Evolutionary conservation across 1,140 invertebrate species (phyloP).

Genomic region (Drosophila mauritiana): DNA sequence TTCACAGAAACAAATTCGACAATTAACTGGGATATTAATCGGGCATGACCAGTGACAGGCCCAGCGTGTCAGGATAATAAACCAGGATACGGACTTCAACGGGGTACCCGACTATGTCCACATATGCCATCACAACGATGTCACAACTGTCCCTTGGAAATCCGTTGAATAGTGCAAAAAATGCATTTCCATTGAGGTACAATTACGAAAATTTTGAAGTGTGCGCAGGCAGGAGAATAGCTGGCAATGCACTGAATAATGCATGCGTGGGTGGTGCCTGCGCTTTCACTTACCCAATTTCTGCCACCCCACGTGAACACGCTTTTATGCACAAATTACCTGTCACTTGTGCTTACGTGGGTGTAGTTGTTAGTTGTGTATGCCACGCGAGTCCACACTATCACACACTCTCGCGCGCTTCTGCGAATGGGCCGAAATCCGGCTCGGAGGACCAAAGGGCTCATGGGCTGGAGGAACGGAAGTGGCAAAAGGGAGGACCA

Average conservation of each 20-base stretch:
- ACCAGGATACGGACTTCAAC: conserved; percentile 10
- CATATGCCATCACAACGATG: conserved; percentile 14
- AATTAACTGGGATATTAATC: conserved; percentile 8
- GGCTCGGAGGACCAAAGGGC: conserved; percentile 13
- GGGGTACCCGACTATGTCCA: not conserved
- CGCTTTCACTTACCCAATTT: not conserved
- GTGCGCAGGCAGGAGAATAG: conserved; percentile 35
- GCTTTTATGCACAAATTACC: conserved; percentile 78
- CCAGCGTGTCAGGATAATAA: conserved; percentile 21
- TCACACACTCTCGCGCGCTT: conserved; percentile 5
- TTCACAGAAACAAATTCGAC: too few relatives aligned
- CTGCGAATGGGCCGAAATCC: conserved; percentile 23
- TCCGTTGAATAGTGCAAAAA: conserved; percentile 58
- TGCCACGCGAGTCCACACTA: conserved; percentile 1
- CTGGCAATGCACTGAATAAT: conserved; percentile 71
- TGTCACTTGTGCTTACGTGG: conserved; percentile 74
- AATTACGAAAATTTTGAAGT: conserved; percentile 64
- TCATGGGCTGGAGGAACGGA: conserved; percentile 16
- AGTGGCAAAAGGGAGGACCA: conserved; percentile 15
- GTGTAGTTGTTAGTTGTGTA: conserved; percentile 55
- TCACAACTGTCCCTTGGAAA: conserved; percentile 45
- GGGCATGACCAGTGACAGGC: not conserved
- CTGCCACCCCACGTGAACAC: conserved; percentile 21
- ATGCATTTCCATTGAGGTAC: conserved; percentile 33
- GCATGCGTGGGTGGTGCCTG: conserved; percentile 40